phyloP scores from a whole-genome alignment of 2,797 vertebrate species.

The Pachyuromys duprasi region DNA sequence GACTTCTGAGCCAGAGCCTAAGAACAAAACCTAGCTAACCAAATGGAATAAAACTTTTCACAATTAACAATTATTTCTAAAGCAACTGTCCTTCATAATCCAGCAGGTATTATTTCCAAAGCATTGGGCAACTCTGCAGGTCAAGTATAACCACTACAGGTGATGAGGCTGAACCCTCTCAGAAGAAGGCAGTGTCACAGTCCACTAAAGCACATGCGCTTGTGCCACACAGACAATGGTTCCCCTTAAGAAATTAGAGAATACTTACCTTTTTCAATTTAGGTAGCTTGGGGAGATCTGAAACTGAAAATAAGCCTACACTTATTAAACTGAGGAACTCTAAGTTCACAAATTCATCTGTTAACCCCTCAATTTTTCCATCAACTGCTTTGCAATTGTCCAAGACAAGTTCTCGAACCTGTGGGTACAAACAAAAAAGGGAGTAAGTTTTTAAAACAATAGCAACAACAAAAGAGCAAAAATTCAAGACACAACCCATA shows the following conservation, averaged over 20 bases:
- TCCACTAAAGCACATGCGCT: background rate
- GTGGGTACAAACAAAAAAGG: conserved; percentile 17
- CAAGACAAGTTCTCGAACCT: conserved; percentile 96
- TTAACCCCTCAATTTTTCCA: conserved; percentile 95
- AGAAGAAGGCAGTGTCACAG: background rate
- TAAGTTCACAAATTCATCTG: conserved; percentile 94
- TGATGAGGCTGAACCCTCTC: conserved; percentile 48
- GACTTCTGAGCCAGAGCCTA: conserved; percentile 10
- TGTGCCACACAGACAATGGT: background rate
- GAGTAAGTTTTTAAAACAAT: conserved; percentile 15
- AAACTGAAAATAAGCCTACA: conserved; percentile 93
- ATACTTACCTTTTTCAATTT: conserved; percentile 96
- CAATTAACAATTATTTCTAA: conserved; percentile 37
- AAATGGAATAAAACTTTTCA: background rate
- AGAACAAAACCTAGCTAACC: conserved; percentile 33
- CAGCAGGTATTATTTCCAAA: conserved; percentile 45
- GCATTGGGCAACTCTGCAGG: background rate
- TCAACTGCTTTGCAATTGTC: conserved; percentile 95
- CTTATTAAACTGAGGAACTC: conserved; percentile 98
- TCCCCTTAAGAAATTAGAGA: conserved; percentile 22
- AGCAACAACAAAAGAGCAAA: conserved; percentile 52
- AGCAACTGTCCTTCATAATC: conserved; percentile 17
- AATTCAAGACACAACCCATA: background rate
- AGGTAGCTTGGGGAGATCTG: conserved; percentile 94
- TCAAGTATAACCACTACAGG: background rate